Base-by-base conservation (phyloP, 2,113 vertebrate genomes). In the Eurypyga helias region DNA sequence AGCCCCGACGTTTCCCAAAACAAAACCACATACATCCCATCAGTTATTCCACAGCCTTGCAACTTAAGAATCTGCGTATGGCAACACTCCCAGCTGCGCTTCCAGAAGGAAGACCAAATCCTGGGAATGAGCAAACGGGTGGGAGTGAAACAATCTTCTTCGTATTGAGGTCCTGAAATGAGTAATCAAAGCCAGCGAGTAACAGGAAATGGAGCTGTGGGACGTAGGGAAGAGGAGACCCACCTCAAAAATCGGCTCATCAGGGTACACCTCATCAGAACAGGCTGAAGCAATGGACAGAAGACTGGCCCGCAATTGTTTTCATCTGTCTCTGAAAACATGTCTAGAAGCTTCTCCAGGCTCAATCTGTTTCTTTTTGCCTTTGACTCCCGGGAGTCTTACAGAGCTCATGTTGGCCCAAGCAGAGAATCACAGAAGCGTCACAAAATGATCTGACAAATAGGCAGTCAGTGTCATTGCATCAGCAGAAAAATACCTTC, bases 401-500 rank as follows among this genome's bases (percentile, higher is more conserved):
- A 87, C n/a, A 83, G 67, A 75, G 65, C 17, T 86, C 25, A 28
- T 16, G 55, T 15, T 93, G 43, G 29, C 14, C 64, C 55, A 82
- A 91, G 34, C 34, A 82, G 17, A 87, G 65, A 83, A 78, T 71
- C 55, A 94, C 38, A 94, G 65, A 93, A 84, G 77, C 61, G 87
- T 66, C 73, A 84, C 72, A 89, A 86, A 96, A 84, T 48, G 71
- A 75, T 71, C 26, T 76, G 48, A 80, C 83, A 89, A 89, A 95
- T 3, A 84, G 2, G 24, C 72, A 76, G 48, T 45, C 76, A 9
- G 18, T 49, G 15, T 72, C 86, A 72, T 55, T 79, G 65, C 92
- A 84, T 91, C 91, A 95, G 90, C 86, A 89, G 72, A 89, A 94
- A 95, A 87, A 87, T 79, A 96, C 83, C 91, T 93, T 84, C 49